A percentile compares a stretch with the other conserved stretches of the same genome.
phyloP scores from a whole-genome alignment of 2,113 vertebrate genomes.

The Eleginops maclovinus region DNA sequence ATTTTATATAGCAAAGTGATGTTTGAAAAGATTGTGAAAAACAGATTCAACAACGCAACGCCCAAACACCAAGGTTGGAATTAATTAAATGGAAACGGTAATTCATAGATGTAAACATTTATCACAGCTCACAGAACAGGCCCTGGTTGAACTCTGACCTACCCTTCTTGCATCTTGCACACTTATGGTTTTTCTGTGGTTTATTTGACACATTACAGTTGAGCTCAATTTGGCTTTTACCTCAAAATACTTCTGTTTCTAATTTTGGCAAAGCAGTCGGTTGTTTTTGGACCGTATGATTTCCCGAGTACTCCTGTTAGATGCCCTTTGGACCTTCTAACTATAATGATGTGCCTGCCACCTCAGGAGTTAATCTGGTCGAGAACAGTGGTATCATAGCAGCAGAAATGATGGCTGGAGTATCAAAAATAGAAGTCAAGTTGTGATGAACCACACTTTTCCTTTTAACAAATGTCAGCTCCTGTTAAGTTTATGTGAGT shows the following conservation, averaged over 20 bases:
- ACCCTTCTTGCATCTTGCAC: neutral
- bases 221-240: neutral
- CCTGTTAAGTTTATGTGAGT: neutral
- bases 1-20: too few species aligned
- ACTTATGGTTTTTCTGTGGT: neutral
- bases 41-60: too few species aligned
- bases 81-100: too few species aligned
- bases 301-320: neutral
- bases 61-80: too few species aligned
- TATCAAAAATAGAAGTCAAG: too few species aligned
- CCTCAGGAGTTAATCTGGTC: too few species aligned
- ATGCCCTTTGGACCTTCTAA: neutral
- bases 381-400: too few species aligned
- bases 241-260: neutral
- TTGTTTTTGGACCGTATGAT: neutral
- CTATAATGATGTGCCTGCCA: too few species aligned
- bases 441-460: neutral
- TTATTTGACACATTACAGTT: neutral
- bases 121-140: neutral
- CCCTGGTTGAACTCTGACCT: neutral
- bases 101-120: neutral
- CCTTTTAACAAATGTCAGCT: neutral
- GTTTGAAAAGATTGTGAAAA: too few species aligned
- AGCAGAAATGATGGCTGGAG: too few species aligned
- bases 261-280: neutral